phyloP scores from a whole-genome alignment of 2,113 vertebrate genomes.

The Chaetodon auriga region DNA sequence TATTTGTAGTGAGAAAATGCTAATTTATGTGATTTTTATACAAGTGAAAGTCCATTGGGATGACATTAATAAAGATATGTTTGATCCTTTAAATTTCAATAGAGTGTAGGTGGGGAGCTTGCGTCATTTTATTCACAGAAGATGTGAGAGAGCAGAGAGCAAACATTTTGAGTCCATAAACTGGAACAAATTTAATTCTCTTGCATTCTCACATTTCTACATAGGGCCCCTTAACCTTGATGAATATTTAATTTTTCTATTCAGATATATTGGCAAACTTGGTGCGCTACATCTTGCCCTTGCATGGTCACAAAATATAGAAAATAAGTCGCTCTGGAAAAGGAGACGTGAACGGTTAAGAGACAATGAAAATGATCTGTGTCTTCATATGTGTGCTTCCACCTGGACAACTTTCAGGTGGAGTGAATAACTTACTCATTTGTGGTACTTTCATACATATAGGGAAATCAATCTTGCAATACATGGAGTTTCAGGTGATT shows the following conservation, averaged over 20 bases:
- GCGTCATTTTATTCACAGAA: constrained; percentile 41
- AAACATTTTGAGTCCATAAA: constrained; percentile 59
- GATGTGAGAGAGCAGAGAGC: constrained; percentile 42
- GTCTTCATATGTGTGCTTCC: neutral
- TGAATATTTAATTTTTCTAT: constrained; percentile 77
- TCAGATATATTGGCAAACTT: constrained; percentile 50
- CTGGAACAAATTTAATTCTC: constrained; percentile 65
- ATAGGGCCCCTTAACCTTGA: constrained; percentile 57
- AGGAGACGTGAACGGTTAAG: neutral
- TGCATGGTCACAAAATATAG: constrained; percentile 7
- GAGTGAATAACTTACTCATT: neutral
- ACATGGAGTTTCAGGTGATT: neutral
- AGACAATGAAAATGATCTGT: neutral
- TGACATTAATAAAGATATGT: constrained; percentile 47
- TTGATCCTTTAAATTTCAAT: constrained; percentile 57
- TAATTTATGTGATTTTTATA: constrained; percentile 28
- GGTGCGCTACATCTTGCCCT: constrained; percentile 17
- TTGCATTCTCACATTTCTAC: constrained; percentile 47
- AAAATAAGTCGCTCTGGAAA: neutral
- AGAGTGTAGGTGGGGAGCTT: constrained; percentile 15
- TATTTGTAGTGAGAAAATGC: constrained; percentile 9
- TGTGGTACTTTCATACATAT: neutral
- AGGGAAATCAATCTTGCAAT: neutral
- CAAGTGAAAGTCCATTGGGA: constrained; percentile 30
- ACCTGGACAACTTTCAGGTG: constrained; percentile 1